These are phyloP conservation scores for Aleiodes testaceus DNA, from an alignment of 2,888 invertebrate species.

Conservation along the genomic window DNA sequence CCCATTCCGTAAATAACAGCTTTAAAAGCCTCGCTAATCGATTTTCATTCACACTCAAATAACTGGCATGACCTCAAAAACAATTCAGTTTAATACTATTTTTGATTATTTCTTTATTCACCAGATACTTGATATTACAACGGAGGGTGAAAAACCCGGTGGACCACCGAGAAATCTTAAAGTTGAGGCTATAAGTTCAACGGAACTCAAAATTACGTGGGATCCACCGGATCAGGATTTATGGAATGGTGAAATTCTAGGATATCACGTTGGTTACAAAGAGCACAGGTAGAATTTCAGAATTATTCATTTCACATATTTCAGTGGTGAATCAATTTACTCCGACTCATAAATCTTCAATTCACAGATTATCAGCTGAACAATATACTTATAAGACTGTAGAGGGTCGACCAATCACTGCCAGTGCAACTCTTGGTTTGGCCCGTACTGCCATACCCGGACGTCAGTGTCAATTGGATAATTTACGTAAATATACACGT, in stretches of 20 bases:
- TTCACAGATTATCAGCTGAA: slow-evolving; percentile 60
- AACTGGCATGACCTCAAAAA: slow-evolving; percentile 28
- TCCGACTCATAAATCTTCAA: background rate
- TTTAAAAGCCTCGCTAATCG: slow-evolving; percentile 39
- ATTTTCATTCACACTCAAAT: slow-evolving; percentile 31
- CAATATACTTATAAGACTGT: slow-evolving; percentile 69
- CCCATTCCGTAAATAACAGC: slow-evolving; percentile 36
- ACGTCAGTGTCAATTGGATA: slow-evolving; percentile 68
- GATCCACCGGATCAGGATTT: slow-evolving; percentile 89
- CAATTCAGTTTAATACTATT: background rate
- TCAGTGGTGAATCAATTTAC: background rate
- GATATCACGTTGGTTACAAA: slow-evolving; percentile 91
- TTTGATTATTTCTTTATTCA: slow-evolving; percentile 29
- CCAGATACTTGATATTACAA: slow-evolving; percentile 69
- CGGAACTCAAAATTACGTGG: slow-evolving; percentile 89
- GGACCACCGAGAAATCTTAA: slow-evolving; percentile 88
- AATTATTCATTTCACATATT: slow-evolving; percentile 1
- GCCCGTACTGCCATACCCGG: slow-evolving; percentile 69
- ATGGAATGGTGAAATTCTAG: slow-evolving; percentile 91
- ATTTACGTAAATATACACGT: slow-evolving; percentile 75
- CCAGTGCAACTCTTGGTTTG: slow-evolving; percentile 67
- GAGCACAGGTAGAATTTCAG: slow-evolving; percentile 72
- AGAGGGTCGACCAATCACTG: slow-evolving; percentile 69
- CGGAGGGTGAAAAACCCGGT: slow-evolving; percentile 77
- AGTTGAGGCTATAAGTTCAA: slow-evolving; percentile 88